These are phyloP conservation scores for Paramormyrops kingsleyae DNA, from an alignment of 2,113 vertebrate species.

Conservation along the genomic window DNA sequence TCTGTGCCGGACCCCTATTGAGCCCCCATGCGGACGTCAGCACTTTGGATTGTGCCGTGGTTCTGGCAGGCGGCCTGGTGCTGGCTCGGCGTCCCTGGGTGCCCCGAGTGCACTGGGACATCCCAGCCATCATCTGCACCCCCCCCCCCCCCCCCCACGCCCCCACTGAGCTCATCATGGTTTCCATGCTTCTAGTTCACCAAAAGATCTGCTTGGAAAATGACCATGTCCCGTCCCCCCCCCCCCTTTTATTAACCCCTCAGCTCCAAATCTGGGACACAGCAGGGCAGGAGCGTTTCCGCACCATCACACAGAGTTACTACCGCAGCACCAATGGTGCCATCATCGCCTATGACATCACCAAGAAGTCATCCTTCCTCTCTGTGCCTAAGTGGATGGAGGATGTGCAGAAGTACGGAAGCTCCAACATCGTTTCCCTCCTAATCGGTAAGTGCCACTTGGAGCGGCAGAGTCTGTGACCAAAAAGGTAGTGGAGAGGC, in stretches of 20 bases:
- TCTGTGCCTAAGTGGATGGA: constrained; percentile 80
- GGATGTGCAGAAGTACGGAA: constrained; percentile 76
- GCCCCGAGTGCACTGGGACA: background rate
- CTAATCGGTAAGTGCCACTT: constrained; percentile 66
- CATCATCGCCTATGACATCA: constrained; percentile 80
- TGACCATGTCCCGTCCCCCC: background rate
- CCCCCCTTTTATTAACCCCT: background rate
- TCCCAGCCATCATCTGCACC: background rate
- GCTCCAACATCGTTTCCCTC: constrained; percentile 72
- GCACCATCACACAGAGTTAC: constrained; percentile 83
- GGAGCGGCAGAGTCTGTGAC: background rate
- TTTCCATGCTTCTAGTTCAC: background rate
- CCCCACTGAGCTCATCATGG: background rate
- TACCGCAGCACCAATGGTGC: constrained; percentile 81
- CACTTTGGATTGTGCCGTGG: background rate
- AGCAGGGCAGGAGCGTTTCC: constrained; percentile 78
- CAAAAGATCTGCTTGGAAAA: background rate
- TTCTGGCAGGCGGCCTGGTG: background rate
- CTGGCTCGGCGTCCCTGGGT: background rate
- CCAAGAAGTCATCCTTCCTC: constrained; percentile 68
- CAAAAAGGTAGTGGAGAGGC: background rate
- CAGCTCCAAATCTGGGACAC: constrained; percentile 89
- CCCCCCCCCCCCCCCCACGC: background rate
- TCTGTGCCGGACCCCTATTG: constrained; percentile 4
- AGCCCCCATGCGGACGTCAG: constrained; percentile 10